Evolutionary conservation across 2,113 vertebrate genomes (phyloP).

Genomic region (Gobiocypris rarus): DNA sequence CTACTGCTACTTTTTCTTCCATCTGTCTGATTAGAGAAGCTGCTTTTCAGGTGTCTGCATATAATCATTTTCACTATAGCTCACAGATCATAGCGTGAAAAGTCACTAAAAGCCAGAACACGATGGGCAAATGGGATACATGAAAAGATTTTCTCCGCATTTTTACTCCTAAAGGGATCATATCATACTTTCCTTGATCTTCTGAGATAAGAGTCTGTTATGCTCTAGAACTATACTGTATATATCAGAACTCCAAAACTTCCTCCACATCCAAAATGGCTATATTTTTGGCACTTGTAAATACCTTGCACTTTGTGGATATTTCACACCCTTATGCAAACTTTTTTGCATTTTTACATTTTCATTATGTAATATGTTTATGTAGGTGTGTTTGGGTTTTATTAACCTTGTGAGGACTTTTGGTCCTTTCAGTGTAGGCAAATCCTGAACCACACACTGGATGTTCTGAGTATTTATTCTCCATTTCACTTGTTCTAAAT

Average conservation of each 20-base stretch:
- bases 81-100: slow-evolving; percentile 30
- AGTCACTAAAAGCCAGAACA: slow-evolving; percentile 24
- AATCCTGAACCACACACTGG: not conserved
- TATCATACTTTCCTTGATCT: slow-evolving; percentile 7
- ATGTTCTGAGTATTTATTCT: not conserved
- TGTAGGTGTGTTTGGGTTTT: not conserved
- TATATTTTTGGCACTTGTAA: no score
- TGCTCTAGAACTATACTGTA: no score
- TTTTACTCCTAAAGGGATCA: not conserved
- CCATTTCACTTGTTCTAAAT: not conserved
- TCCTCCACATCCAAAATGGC: no score
- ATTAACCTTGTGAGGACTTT: not conserved
- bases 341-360: not conserved
- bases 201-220: not conserved
- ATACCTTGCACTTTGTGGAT: no score
- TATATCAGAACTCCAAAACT: no score
- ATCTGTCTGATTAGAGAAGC: slow-evolving; percentile 9
- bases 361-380: not conserved
- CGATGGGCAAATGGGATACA: not conserved
- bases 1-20: not conserved
- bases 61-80: slow-evolving; percentile 18
- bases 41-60: slow-evolving; percentile 33
- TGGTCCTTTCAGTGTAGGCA: not conserved
- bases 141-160: not conserved
- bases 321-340: not conserved